These are phyloP conservation scores for Caenorhabditis becei DNA, from an alignment of 2,888 invertebrate genomes.

Conservation along the genomic window DNA sequence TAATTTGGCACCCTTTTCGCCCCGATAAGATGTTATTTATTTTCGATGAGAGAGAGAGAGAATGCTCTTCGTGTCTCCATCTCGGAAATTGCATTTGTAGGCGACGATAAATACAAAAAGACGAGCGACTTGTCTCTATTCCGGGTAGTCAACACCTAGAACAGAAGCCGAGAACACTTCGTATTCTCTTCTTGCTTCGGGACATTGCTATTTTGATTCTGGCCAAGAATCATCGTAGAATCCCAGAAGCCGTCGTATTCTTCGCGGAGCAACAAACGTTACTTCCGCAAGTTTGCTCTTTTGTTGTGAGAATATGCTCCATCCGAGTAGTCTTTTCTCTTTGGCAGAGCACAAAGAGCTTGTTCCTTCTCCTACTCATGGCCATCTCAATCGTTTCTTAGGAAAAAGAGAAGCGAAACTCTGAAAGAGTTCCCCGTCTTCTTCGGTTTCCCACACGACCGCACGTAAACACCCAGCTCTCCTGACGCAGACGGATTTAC, in stretches of 20 bases:
- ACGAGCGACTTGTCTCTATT: background rate
- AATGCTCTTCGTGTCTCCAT: slow-evolving; percentile 8
- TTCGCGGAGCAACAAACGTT: slow-evolving; percentile 11
- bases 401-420: background rate
- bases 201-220: slow-evolving; percentile 27
- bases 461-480: slow-evolving; percentile 9
- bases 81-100: slow-evolving; percentile 37
- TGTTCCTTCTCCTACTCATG: slow-evolving; percentile 1
- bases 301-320: slow-evolving; percentile 21
- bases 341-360: slow-evolving; percentile 24
- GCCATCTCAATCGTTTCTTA: slow-evolving; percentile 36
- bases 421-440: background rate
- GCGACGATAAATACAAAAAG: slow-evolving; percentile 17
- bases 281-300: slow-evolving; percentile 37
- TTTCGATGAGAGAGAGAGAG: slow-evolving; percentile 20
- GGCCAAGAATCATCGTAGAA: background rate
- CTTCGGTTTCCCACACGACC: slow-evolving; percentile 11
- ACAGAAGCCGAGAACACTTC: background rate
- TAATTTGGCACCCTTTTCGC: slow-evolving; percentile 46
- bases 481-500: background rate
- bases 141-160: background rate
- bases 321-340: slow-evolving; percentile 31
- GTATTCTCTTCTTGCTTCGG: background rate
- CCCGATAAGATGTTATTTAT: slow-evolving; percentile 36
- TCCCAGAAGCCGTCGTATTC: slow-evolving; percentile 8